phyloP scores from a whole-genome alignment of 2,797 vertebrate genomes.

The Gallinago nigripennis region DNA sequence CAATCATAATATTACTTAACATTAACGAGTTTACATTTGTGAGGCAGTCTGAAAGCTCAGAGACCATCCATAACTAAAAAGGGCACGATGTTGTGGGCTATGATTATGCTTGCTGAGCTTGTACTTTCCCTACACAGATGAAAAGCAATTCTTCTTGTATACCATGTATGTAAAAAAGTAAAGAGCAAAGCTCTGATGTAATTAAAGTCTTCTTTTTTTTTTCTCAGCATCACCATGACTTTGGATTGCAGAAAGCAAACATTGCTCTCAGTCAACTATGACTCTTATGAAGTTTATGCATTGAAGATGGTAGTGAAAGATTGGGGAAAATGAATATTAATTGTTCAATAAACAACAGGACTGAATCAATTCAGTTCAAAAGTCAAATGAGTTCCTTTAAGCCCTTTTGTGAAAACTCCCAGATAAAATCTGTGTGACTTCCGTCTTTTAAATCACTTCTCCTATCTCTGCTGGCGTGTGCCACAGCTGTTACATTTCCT shows the following conservation, averaged over 20 bases:
- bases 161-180: neutral
- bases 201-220: neutral
- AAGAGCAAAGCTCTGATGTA: neutral
- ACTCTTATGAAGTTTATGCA: neutral
- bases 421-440: slow-evolving; percentile 3
- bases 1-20: slow-evolving; percentile 12
- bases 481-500: neutral
- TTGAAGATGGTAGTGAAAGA: neutral
- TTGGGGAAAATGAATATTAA: neutral
- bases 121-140: neutral
- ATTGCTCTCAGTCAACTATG: neutral
- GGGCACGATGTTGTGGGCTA: neutral
- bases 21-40: slow-evolving; percentile 22
- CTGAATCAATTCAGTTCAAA: neutral
- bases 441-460: neutral
- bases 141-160: neutral
- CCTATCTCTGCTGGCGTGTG: neutral
- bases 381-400: neutral
- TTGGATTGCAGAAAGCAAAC: slow-evolving; percentile 15
- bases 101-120: neutral
- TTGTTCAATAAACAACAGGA: slow-evolving; percentile 27
- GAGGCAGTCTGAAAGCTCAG: slow-evolving; percentile 17
- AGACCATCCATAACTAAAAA: neutral
- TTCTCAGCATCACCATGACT: neutral
- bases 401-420: neutral